Percentiles rank a stretch among this genome's conserved stretches.
Evolutionary conservation across 2,888 invertebrate species (phyloP).

Genomic region (Limnephilus auricula): DNA sequence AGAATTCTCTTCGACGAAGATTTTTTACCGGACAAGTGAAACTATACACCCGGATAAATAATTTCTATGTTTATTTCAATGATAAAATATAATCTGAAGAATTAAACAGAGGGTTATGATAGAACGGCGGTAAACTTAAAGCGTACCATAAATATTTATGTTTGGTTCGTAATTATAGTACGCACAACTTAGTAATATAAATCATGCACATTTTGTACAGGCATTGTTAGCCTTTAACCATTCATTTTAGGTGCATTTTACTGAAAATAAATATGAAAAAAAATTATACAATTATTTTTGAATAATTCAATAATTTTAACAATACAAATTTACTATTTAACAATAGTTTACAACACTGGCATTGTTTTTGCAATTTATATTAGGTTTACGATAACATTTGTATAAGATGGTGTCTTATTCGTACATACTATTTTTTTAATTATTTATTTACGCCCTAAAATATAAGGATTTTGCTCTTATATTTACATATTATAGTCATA

Average conservation of each 20-base stretch:
- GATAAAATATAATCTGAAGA: neutral
- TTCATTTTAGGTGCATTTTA: neutral
- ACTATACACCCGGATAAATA: neutral
- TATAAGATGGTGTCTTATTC: neutral
- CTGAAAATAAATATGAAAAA: neutral
- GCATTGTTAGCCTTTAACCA: neutral
- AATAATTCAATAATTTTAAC: no score
- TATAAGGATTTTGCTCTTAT: no score
- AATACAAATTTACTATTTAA: no score
- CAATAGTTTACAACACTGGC: no score
- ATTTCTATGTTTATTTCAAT: neutral
- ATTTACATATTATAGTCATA: no score
- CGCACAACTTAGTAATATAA: neutral
- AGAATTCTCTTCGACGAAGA: slow-evolving; percentile 23
- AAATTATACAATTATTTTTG: no score
- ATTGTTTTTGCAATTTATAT: neutral
- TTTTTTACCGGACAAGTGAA: neutral
- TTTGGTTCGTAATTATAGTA: neutral
- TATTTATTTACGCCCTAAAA: no score
- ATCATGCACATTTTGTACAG: neutral
- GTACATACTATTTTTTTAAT: no score
- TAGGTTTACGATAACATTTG: neutral
- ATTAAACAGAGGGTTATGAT: neutral
- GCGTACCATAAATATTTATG: neutral
- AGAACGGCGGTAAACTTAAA: neutral